Base-by-base conservation (phyloP, 2,797 vertebrate species). In the Knipowitschia caucasica region DNA sequence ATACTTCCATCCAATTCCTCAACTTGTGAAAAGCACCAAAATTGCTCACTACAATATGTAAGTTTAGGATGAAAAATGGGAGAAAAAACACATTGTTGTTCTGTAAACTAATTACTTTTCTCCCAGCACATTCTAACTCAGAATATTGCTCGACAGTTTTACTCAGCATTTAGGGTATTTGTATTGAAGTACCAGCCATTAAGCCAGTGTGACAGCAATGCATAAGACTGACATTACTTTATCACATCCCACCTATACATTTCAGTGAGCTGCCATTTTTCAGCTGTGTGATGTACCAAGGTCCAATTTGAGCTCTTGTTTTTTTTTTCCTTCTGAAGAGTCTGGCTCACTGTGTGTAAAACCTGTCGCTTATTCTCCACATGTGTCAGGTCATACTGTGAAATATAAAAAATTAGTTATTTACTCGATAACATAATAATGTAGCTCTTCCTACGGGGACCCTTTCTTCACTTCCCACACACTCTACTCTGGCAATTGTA, bases 401-500 rank as follows among this genome's bases (percentile, higher is more conserved):
- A 82, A 71, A 83, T 77, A 77, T 77, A 80, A 64, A 76, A n/a
- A 79, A 81, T 71, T 54, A 76, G 64, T 77, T 78, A 83, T 87
- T 84, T 78, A 75, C 79, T 81, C 73, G 56, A 67, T 81, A 78
- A 81, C 77, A 81, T 80, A 83, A 81, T 80, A 83, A 80, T 71
- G 35, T 64, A 65, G n/a, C 60, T 71, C 74, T 63, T 64, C 71
- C 71, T 57, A 71, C 75, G 40, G 56, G 54, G 63, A 63, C 61
- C 56, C 59, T 75, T 69, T 73, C 73, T 76, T 67, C 62, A 65
- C 75, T 63, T 71, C 70, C 67, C 77, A 73, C 78, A 72, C 69
- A 62, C 73, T 73, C 57, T 63, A 45, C 75, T 70, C 39, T 65
- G 76, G 68, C 75, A 75, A 80, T 82, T 81, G 72, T 58, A 86